Base-by-base conservation (phyloP, 2,888 invertebrate genomes). In the Ectemnius continuus region DNA sequence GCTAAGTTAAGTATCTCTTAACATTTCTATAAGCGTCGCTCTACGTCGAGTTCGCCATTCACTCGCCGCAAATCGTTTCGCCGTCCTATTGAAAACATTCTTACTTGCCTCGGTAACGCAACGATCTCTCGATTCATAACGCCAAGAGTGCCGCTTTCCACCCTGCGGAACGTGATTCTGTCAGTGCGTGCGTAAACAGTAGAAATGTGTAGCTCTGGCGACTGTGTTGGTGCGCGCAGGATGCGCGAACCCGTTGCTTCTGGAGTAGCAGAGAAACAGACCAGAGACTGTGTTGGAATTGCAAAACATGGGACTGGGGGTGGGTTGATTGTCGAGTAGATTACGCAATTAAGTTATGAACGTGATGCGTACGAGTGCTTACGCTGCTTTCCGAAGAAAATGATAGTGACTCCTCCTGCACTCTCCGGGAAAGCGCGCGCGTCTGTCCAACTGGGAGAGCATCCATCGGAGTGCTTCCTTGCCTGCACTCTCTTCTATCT, bases 301-400 rank as follows among this genome's bases (percentile, higher is more conserved):
- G 69, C 76, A 79, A 68, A 80, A 23, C 23, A 23, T 23, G 23
- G 23, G 82, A 86, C 6, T 36, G 5, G 36, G 36, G 36, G 8
- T 80, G 82, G 52, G 8, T 14, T 16, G 52, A 16, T 52, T 14
- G 79, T 76, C 79, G 83, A 85, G 87, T 84, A 84, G 84, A 88
- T 87, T 88, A 88, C 85, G 83, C 87, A 86, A 88, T 88, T 88
- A 88, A 86, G 88, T 87, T 85, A 87, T 86, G 84, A 87, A 85
- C 84, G 84, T 79, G 81, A 80, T 82, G 81, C 81, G 81, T 84
- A 84, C 77, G 76, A 82, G 80, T 79, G 77, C 81, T 79, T 78
- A 77, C 76, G 79, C 75, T 78, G 82, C 81, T 79, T 79, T 78
- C 73, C 75, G 79, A 71, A 72, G 75, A 83, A 78, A 83, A 82